phyloP scores from a whole-genome alignment of 1,140 invertebrate genomes.

The Euglossa dilemma region DNA sequence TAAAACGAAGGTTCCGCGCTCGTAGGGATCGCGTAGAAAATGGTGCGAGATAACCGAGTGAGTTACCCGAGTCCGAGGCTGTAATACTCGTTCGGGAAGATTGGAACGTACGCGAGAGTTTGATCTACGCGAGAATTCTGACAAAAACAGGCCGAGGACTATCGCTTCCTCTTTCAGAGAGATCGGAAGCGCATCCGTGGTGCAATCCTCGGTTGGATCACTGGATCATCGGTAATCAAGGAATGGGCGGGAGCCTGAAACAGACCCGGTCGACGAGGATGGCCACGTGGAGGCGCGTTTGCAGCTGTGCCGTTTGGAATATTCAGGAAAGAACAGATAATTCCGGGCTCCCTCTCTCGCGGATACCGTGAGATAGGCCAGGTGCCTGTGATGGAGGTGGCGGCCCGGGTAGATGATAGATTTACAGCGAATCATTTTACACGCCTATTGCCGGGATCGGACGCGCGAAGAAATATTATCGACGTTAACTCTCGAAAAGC shows the following conservation, averaged over 20 bases:
- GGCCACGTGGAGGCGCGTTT: conserved; percentile 47
- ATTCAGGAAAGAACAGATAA: conserved; percentile 61
- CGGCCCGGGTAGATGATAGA: conserved; percentile 73
- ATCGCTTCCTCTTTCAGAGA: neutral
- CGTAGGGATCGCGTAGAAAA: too few species aligned
- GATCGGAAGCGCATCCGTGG: too few species aligned
- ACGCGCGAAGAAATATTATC: conserved; percentile 76
- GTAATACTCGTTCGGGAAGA: too few species aligned
- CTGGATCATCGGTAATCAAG: conserved; percentile 3
- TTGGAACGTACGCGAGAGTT: too few species aligned
- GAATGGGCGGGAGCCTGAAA: neutral
- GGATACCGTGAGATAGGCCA: conserved; percentile 78
- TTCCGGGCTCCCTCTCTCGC: conserved; percentile 35
- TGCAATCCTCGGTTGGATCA: neutral
- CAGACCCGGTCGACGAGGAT: neutral
- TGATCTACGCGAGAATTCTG: neutral
- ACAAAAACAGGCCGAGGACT: neutral
- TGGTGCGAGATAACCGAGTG: too few species aligned
- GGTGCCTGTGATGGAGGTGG: conserved; percentile 74
- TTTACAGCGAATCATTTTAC: conserved; percentile 83
- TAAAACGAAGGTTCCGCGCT: too few species aligned
- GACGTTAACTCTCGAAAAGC: conserved; percentile 72
- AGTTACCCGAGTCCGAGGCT: too few species aligned
- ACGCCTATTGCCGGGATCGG: conserved; percentile 76
- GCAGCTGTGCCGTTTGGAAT: conserved; percentile 66